Conservation (phyloP, 2,113 vertebrate species). For the Pampusana beccarii region DNA sequence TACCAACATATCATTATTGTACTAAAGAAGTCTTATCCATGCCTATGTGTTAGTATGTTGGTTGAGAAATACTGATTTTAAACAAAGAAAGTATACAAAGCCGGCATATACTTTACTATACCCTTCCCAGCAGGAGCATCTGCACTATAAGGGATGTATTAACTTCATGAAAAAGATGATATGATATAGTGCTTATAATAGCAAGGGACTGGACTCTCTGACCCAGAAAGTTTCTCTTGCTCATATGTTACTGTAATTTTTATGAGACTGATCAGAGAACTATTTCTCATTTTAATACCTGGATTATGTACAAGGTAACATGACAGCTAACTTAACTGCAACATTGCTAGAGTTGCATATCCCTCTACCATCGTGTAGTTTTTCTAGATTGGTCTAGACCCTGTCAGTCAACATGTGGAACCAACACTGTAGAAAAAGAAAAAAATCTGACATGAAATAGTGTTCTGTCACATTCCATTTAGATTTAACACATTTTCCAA, state of each 20-base stretch:
- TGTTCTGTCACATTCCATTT: neutral
- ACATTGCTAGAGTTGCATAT: neutral
- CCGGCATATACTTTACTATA: neutral
- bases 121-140: neutral
- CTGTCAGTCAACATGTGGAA: neutral
- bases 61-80: neutral
- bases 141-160: neutral
- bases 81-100: neutral
- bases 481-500: neutral
- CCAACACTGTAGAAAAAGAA: neutral
- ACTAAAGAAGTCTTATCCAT: neutral
- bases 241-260: neutral
- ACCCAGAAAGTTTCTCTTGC: neutral
- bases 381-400: neutral
- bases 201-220: neutral
- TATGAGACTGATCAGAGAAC: neutral
- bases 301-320: neutral
- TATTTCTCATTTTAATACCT: neutral
- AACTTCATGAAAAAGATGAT: neutral
- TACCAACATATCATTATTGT: neutral
- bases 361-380: neutral
- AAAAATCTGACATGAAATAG: neutral
- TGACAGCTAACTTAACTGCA: neutral
- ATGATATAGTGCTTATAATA: neutral
- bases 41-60: neutral